A percentile compares a stretch with the other conserved stretches of the same genome.
phyloP scores from a whole-genome alignment of 2,113 vertebrate species.

The Podiceps cristatus region DNA sequence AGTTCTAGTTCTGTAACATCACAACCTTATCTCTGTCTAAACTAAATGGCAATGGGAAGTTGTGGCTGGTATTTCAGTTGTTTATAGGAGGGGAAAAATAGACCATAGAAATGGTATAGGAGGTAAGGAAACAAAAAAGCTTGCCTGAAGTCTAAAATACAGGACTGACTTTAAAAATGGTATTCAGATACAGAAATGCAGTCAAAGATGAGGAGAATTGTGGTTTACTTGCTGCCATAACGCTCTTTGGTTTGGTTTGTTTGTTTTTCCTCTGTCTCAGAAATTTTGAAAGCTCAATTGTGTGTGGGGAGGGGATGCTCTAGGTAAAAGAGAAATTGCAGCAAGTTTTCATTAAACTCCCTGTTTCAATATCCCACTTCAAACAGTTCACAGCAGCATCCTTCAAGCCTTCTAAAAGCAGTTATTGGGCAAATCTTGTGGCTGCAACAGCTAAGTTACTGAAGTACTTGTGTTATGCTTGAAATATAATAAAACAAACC shows the following conservation, averaged over 20 bases:
- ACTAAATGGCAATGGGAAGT: neutral
- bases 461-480: too few species aligned
- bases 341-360: conserved; percentile 34
- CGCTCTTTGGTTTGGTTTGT: neutral
- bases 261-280: neutral
- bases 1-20: neutral
- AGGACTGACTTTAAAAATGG: neutral
- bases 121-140: neutral
- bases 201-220: neutral
- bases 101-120: neutral
- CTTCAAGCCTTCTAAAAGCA: conserved; percentile 49
- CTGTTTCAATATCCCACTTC: conserved; percentile 51
- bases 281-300: neutral
- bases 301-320: neutral
- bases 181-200: neutral
- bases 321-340: conserved; percentile 40
- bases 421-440: conserved; percentile 28
- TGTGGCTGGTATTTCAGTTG: neutral
- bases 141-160: neutral
- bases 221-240: neutral
- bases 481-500: neutral
- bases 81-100: neutral
- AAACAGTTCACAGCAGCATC: conserved; percentile 59
- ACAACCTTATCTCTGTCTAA: neutral
- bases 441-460: neutral